phyloP scores from a whole-genome alignment of 2,113 vertebrate species.

The Antennarius striatus region DNA sequence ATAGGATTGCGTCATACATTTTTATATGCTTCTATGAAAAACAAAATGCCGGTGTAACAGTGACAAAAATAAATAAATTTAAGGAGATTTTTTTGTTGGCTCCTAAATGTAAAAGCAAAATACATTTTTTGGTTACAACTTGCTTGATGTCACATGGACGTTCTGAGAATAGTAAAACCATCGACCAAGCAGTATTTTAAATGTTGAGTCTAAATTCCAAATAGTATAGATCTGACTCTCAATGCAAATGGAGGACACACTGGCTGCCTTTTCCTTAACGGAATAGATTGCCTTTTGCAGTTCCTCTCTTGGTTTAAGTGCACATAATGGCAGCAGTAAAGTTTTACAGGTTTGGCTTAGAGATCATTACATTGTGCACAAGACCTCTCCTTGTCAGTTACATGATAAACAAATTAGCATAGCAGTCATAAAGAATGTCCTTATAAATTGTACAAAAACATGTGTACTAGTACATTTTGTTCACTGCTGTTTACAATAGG shows the following conservation, averaged over 20 bases:
- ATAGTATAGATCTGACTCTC: slow-evolving; percentile 4
- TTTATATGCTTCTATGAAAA: too few relatives aligned
- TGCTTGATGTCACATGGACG: too few relatives aligned
- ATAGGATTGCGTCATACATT: too few relatives aligned
- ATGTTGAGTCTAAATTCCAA: slow-evolving; percentile 6
- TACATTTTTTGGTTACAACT: too few relatives aligned
- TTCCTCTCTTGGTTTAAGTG: slow-evolving; percentile 63
- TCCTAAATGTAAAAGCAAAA: too few relatives aligned
- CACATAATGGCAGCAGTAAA: slow-evolving; percentile 76
- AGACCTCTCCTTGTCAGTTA: slow-evolving; percentile 62
- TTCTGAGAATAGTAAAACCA: slow-evolving; percentile 1
- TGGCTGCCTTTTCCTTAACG: slow-evolving; percentile 46
- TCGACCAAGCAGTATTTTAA: neutral
- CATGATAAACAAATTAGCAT: slow-evolving; percentile 66
- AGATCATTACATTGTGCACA: slow-evolving; percentile 68
- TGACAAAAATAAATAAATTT: too few relatives aligned
- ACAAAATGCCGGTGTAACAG: too few relatives aligned
- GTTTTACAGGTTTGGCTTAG: slow-evolving; percentile 70
- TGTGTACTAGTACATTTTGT: slow-evolving; percentile 31
- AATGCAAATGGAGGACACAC: slow-evolving; percentile 22
- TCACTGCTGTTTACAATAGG: slow-evolving; percentile 7
- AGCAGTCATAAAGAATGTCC: slow-evolving; percentile 52
- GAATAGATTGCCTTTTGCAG: slow-evolving; percentile 50
- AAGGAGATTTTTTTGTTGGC: too few relatives aligned
- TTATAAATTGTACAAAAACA: slow-evolving; percentile 51